These are phyloP conservation scores for Drosophila busckii DNA, from an alignment of 1,140 invertebrate genomes.

Conservation along the genomic window DNA sequence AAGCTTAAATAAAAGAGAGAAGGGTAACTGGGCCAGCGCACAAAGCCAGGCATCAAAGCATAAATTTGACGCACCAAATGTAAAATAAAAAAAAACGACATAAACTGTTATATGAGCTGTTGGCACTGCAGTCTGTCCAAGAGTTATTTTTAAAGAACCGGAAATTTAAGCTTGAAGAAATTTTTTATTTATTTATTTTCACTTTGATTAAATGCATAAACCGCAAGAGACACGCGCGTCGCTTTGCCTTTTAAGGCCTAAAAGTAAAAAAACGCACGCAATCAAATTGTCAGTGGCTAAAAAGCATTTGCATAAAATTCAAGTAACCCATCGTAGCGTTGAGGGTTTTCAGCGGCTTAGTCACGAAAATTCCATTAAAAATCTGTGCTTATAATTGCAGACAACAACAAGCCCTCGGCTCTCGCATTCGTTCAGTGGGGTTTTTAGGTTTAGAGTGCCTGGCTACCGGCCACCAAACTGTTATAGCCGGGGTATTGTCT, in stretches of 20 bases:
- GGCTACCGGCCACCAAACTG: conserved; percentile 2
- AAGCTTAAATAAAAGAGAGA: conserved; percentile 13
- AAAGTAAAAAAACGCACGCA: conserved; percentile 38
- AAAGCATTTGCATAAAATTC: conserved; percentile 65
- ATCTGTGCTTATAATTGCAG: conserved; percentile 30
- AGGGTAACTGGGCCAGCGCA: conserved; percentile 37
- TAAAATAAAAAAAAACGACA: not conserved
- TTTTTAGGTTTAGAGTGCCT: conserved; percentile 3
- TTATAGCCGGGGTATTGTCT: not conserved
- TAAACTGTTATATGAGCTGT: conserved; percentile 45
- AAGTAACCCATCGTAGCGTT: conserved; percentile 31
- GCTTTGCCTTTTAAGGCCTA: conserved; percentile 49
- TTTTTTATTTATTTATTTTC: conserved; percentile 61
- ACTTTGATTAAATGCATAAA: conserved; percentile 72
- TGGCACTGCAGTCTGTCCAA: conserved; percentile 10
- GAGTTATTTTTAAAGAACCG: conserved; percentile 63
- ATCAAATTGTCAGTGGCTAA: conserved; percentile 24
- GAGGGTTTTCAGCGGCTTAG: conserved; percentile 51
- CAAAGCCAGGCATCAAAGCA: conserved; percentile 23
- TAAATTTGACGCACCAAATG: conserved; percentile 38
- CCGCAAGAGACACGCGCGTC: conserved; percentile 58
- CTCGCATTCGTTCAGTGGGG: not conserved
- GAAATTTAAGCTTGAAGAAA: conserved; percentile 57
- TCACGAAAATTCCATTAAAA: conserved; percentile 63
- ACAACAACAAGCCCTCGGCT: too few species aligned